Percentiles rank a stretch among this genome's conserved stretches.
Conservation (phyloP, 2,888 invertebrate genomes). For the Tenodera sinensis region DNA sequence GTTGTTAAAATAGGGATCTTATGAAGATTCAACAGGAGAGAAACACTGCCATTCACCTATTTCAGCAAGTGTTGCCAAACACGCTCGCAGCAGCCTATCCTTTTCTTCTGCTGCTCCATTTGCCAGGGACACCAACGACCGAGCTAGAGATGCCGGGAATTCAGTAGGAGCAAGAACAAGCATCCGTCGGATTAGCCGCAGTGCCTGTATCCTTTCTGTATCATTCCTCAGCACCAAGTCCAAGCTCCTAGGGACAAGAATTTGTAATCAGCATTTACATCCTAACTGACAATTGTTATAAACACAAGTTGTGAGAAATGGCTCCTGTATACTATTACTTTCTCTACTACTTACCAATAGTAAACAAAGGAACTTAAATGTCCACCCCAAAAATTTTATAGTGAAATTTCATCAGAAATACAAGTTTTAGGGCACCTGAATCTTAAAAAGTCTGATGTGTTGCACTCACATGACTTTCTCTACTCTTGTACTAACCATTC, state of each 20-base stretch:
- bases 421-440: too few species aligned
- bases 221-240: constrained; percentile 82
- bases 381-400: too few species aligned
- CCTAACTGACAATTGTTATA: too few species aligned
- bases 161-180: constrained; percentile 60
- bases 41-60: constrained; percentile 56
- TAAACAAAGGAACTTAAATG: too few species aligned
- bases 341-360: too few species aligned
- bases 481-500: too few species aligned
- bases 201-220: constrained; percentile 81
- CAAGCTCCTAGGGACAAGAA: constrained; percentile 61
- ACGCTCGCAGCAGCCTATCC: constrained; percentile 79
- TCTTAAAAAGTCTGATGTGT: too few species aligned
- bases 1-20: too few species aligned
- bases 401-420: too few species aligned
- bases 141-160: constrained; percentile 72
- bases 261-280: constrained; percentile 31
- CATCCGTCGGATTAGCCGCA: constrained; percentile 75
- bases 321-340: too few species aligned
- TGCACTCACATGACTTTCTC: too few species aligned
- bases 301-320: too few species aligned
- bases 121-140: constrained; percentile 78
- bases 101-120: constrained; percentile 75
- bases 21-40: not conserved
- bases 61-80: constrained; percentile 84